Evolutionary conservation across 2,888 invertebrate genomes (phyloP), one percentile per base, ranked within the genome.

Genomic region (Scaptodrosophila latifasciaeformis): DNA sequence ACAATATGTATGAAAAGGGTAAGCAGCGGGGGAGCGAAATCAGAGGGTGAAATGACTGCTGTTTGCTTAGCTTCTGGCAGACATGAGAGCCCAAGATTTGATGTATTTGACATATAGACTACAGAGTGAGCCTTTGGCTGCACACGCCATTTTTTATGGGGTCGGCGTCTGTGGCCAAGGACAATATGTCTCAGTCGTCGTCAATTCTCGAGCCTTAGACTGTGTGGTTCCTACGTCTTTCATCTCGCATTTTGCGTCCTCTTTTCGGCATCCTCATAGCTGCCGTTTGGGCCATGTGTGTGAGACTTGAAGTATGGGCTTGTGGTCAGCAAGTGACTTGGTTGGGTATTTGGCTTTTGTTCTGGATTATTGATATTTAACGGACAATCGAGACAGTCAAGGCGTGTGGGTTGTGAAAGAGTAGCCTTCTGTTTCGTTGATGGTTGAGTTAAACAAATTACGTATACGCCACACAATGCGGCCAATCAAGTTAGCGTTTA

Each of bases 101-200:
- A 79, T 76, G 74, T 65, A 67, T 79, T 72, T 79, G 74, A 76
- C 70, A 65, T 59, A 72, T 79, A 65, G 72, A 69, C 74, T 69
- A 49, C 49, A 51, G 50, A 51, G 47, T 31, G 49, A 55, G 62
- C 55, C 61, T 39, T 37, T 54, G 64, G 52, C 54, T 46, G 40
- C 15, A 31, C 24, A 44, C 42, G 56, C 56, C 62, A 58, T 68
- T 75, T 71, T 79, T 67, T 76, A 62, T 59, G 49, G 51, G 29
- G 12, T n/a, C 30, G 37, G 55, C 43, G 53, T 39, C 60, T 52
- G 59, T 52, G 70, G 65, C 49, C 30, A 35, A 43, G 42, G 19
- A 56, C 69, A 78, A 78, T 74, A 76, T 78, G 67, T 74, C 79
- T 67, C 37, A 69, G 76, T 74, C 69, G 69, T 49, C 43, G 60